These are phyloP conservation scores for Itoplectis maculator DNA, from an alignment of 2,888 invertebrate species.

Conservation along the genomic window DNA sequence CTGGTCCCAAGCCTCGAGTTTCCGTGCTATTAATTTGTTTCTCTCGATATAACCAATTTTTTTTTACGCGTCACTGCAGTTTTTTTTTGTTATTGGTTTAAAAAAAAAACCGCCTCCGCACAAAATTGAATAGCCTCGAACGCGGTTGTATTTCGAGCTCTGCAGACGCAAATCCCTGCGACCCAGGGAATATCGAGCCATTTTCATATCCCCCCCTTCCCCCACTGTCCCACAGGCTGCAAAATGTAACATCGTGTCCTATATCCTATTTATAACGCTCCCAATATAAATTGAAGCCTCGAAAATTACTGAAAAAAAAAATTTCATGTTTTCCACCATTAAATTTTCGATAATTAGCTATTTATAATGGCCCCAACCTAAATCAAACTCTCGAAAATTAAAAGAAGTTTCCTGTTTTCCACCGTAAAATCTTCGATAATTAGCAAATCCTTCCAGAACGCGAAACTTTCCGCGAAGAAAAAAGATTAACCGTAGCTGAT, in stretches of 20 bases:
- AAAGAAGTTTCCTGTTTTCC: too few relatives aligned
- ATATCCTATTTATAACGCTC: neutral
- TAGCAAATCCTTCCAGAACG: too few relatives aligned
- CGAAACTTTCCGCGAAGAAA: too few relatives aligned
- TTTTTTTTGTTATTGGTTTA: conserved; percentile 22
- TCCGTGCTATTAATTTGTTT: conserved; percentile 32
- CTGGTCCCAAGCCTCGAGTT: conserved; percentile 15
- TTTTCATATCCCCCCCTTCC: neutral
- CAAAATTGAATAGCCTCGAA: conserved; percentile 16
- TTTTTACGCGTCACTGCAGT: conserved; percentile 28
- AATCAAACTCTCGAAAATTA: too few relatives aligned
- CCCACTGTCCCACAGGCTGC: too few relatives aligned
- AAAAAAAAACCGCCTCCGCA: neutral
- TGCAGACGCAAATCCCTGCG: neutral
- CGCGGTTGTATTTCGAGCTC: neutral
- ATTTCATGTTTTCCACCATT: too few relatives aligned
- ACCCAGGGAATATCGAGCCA: neutral
- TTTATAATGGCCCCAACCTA: too few relatives aligned
- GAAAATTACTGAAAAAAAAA: neutral
- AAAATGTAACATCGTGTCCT: neutral
- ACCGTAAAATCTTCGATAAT: too few relatives aligned
- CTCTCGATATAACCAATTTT: conserved; percentile 32
- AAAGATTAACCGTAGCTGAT: too few relatives aligned
- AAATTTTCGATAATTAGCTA: too few relatives aligned
- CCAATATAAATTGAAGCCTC: neutral